Percentiles rank a stretch among this genome's conserved stretches.
Conservation (phyloP, 2,113 vertebrate species). For the Ophiodon elongatus region DNA sequence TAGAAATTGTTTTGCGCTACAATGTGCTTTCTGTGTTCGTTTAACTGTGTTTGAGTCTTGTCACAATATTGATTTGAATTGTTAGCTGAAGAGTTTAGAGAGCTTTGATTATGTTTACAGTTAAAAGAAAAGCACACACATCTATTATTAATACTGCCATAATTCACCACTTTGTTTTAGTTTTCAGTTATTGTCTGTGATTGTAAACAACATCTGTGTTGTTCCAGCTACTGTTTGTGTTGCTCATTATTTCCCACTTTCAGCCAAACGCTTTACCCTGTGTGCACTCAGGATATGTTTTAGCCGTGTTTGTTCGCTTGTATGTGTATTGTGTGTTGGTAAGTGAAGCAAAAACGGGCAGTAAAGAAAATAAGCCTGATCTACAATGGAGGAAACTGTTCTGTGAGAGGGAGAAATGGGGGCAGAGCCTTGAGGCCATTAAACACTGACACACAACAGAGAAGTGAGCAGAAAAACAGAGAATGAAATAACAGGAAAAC, state of each 20-base stretch:
- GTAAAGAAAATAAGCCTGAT: slow-evolving; percentile 41
- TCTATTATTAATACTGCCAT: background rate
- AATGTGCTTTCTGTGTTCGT: slow-evolving; percentile 10
- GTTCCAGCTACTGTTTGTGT: slow-evolving; percentile 18
- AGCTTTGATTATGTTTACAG: slow-evolving; percentile 16
- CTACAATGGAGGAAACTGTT: slow-evolving; percentile 47
- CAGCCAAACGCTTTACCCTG: background rate
- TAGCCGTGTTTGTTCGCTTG: background rate
- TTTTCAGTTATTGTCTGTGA: background rate
- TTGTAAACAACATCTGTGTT: slow-evolving; percentile 19
- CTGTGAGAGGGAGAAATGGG: slow-evolving; percentile 9
- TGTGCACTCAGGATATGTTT: slow-evolving; percentile 28
- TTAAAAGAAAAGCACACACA: slow-evolving; percentile 1
- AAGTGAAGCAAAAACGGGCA: slow-evolving; percentile 48
- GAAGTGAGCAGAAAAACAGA: slow-evolving; percentile 31
- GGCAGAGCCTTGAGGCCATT: slow-evolving; percentile 21
- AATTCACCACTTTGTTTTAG: background rate
- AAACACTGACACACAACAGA: slow-evolving; percentile 40
- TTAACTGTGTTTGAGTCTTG: slow-evolving; percentile 27
- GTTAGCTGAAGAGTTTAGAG: slow-evolving; percentile 1
- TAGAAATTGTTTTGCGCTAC: background rate
- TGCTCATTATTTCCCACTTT: slow-evolving; percentile 41
- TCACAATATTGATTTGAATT: slow-evolving; percentile 29
- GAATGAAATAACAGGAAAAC: slow-evolving; percentile 41
- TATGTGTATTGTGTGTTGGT: slow-evolving; percentile 20